Evolutionary conservation across 2,797 vertebrate genomes (phyloP).

Genomic region (Sebastes alutus): DNA sequence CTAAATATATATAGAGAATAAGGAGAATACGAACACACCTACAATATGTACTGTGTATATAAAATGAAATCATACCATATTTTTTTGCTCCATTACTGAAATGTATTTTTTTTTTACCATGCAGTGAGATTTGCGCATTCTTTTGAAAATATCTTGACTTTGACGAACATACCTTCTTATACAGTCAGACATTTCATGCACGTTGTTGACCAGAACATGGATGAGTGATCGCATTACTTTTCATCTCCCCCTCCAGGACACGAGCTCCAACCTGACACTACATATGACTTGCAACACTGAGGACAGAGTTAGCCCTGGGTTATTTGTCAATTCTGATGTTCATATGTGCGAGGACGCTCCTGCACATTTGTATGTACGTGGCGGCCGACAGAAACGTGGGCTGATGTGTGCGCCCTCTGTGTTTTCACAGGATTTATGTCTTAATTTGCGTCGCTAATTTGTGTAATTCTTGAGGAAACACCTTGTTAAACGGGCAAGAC

Average conservation of each 20-base stretch:
- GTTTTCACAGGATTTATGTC: neutral
- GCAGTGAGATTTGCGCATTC: neutral
- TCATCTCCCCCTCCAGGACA: constrained; percentile 25
- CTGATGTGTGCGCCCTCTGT: neutral
- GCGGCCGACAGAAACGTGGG: neutral
- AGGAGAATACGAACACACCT: neutral
- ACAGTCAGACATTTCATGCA: constrained; percentile 6
- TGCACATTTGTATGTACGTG: neutral
- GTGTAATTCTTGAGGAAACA: neutral
- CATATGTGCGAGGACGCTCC: constrained; percentile 10
- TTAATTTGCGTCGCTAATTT: neutral
- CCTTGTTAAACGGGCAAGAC: neutral
- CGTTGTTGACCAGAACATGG: constrained; percentile 29
- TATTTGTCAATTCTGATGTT: constrained; percentile 55
- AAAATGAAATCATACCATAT: neutral
- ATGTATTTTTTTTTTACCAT: neutral
- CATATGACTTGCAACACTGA: constrained; percentile 37
- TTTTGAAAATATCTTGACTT: neutral
- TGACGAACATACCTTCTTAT: constrained; percentile 9
- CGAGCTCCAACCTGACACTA: constrained; percentile 47
- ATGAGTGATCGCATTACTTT: constrained; percentile 34
- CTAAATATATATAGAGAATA: neutral
- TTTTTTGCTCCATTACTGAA: neutral
- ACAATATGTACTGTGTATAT: neutral
- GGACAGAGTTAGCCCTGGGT: constrained; percentile 37